phyloP scores from a whole-genome alignment of 2,797 vertebrate genomes.

The Alcedo atthis region DNA sequence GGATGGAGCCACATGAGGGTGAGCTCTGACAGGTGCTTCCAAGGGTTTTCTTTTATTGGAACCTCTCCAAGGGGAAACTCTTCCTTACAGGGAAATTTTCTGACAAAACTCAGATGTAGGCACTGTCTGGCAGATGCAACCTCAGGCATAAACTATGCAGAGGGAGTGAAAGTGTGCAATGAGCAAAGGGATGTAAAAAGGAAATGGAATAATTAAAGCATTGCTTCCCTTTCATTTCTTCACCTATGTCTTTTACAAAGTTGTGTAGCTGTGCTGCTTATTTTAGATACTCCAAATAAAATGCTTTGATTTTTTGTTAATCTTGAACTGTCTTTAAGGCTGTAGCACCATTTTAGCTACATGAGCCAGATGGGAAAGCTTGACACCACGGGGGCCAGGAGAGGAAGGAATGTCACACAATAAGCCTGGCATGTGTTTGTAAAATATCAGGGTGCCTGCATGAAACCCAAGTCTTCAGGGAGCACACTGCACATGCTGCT shows the following conservation, averaged over 20 bases:
- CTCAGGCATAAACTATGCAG: not conserved
- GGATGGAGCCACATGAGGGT: not conserved
- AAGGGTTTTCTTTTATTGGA: slow-evolving; percentile 17
- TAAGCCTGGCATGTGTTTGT: not conserved
- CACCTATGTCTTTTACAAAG: not conserved
- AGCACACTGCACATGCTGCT: not conserved
- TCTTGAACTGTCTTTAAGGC: not conserved
- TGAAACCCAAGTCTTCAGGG: not conserved
- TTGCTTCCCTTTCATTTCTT: not conserved
- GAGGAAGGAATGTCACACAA: not conserved
- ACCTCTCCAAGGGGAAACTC: not conserved
- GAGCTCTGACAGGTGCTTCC: not conserved
- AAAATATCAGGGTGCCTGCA: not conserved
- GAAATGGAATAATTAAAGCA: not conserved
- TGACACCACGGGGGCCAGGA: not conserved
- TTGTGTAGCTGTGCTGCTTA: not conserved
- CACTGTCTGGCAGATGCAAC: not conserved
- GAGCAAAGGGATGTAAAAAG: not conserved
- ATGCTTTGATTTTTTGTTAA: not conserved
- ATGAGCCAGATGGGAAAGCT: not conserved
- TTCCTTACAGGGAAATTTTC: not conserved
- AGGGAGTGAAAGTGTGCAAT: not conserved
- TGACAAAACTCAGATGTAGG: not conserved
- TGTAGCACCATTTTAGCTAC: not conserved
- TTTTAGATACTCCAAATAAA: not conserved